phyloP scores from a whole-genome alignment of 2,888 invertebrate species.

The Urechis unicinctus region DNA sequence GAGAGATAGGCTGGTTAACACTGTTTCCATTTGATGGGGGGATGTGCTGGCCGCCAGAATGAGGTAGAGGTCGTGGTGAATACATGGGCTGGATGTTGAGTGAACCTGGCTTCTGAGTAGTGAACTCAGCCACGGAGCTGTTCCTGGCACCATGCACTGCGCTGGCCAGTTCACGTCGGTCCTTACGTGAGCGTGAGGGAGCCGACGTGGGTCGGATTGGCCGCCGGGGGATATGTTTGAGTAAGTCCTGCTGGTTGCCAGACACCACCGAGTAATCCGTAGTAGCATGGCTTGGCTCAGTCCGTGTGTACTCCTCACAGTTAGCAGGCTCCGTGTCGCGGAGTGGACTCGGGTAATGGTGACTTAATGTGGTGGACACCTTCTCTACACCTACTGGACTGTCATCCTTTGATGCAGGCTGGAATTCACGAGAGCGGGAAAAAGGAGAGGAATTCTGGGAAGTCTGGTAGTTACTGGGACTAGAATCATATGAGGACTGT shows the following conservation, averaged over 20 bases:
- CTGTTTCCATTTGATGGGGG: too few relatives aligned
- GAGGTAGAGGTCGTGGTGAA: conserved; percentile 17
- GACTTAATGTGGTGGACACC: too few relatives aligned
- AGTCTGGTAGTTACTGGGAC: conserved; percentile 8
- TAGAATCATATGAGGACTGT: conserved; percentile 4
- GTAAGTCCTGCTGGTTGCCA: conserved; percentile 6
- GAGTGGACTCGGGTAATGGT: too few relatives aligned
- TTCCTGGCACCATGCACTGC: too few relatives aligned
- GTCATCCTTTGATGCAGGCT: too few relatives aligned
- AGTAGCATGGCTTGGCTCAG: too few relatives aligned
- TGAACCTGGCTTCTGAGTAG: conserved; percentile 15
- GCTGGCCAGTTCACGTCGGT: too few relatives aligned
- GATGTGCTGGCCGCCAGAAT: conserved; percentile 12
- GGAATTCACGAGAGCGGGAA: too few relatives aligned
- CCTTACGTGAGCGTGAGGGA: not conserved
- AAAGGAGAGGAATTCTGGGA: too few relatives aligned
- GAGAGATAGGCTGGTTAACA: not conserved
- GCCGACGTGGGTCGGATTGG: conserved; percentile 11
- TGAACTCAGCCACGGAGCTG: too few relatives aligned
- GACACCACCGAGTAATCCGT: conserved; percentile 12
- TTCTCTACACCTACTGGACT: too few relatives aligned
- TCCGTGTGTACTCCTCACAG: not conserved
- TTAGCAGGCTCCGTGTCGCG: not conserved
- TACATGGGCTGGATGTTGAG: conserved; percentile 16
- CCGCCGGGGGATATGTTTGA: conserved; percentile 1